A percentile compares a stretch with the other conserved stretches of the same genome.
These are phyloP conservation scores for Flabesymbios commensalis DNA, from an alignment of 2,888 invertebrate genomes.

Conservation along the genomic window DNA sequence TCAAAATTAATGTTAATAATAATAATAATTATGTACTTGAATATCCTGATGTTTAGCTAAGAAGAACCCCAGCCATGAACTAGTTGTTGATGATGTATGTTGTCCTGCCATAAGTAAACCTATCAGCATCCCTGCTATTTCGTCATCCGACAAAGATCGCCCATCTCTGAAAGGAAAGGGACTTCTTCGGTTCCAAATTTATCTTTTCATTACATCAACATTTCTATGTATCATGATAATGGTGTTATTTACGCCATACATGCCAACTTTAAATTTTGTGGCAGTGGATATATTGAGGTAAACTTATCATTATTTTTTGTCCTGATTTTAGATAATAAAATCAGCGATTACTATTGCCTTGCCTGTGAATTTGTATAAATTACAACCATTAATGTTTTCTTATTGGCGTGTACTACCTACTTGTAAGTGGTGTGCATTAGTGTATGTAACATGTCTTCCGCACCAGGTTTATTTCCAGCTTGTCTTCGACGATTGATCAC, in stretches of 20 bases:
- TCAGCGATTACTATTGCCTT: no score
- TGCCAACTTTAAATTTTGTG: no score
- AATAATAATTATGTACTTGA: slow-evolving; percentile 31
- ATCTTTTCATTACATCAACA: no score
- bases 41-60: slow-evolving; percentile 45
- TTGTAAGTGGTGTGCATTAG: slow-evolving; percentile 51
- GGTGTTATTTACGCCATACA: no score
- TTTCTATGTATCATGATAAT: no score
- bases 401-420: no score
- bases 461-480: slow-evolving; percentile 28
- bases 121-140: slow-evolving; percentile 54
- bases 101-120: slow-evolving; percentile 54
- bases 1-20: not conserved
- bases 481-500: slow-evolving; percentile 42
- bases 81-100: slow-evolving; percentile 56
- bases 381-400: no score
- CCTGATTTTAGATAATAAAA: no score
- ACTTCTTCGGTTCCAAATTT: no score
- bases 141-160: slow-evolving; percentile 47
- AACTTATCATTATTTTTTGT: no score
- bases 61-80: slow-evolving; percentile 51
- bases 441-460: slow-evolving; percentile 53
- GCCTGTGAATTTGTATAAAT: no score
- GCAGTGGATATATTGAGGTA: no score
- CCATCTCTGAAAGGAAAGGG: slow-evolving; percentile 39